Conservation (phyloP, 2,113 vertebrate species). For the Buteo buteo region DNA sequence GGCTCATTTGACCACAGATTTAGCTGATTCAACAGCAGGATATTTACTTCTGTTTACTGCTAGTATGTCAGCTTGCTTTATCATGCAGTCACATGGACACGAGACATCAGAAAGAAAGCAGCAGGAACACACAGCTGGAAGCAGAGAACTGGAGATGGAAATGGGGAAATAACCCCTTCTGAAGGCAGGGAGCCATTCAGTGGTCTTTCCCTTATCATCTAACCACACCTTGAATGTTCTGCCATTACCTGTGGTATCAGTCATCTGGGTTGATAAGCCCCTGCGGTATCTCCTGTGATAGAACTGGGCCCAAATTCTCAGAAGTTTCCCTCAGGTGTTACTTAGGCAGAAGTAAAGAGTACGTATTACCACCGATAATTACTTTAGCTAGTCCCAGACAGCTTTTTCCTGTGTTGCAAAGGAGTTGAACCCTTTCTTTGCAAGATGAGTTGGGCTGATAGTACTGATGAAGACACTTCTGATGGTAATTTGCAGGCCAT, state of each 20-base stretch:
- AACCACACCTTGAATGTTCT: background rate
- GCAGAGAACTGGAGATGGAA: background rate
- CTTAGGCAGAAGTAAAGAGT: background rate
- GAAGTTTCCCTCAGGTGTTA: background rate
- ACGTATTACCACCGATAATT: background rate
- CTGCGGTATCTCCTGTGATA: background rate
- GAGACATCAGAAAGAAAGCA: background rate
- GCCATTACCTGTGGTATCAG: background rate
- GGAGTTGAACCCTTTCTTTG: background rate
- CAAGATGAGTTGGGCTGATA: background rate
- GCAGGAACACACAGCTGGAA: background rate
- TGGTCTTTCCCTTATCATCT: background rate
- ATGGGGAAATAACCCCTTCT: background rate
- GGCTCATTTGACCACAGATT: background rate
- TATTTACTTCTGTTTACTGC: background rate
- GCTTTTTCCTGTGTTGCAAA: background rate
- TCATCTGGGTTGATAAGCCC: background rate
- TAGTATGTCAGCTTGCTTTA: background rate
- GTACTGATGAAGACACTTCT: background rate
- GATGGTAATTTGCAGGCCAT: background rate
- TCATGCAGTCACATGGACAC: background rate
- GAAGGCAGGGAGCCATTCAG: background rate
- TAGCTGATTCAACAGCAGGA: background rate
- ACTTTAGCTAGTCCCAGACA: background rate
- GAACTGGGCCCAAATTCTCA: background rate